These are phyloP conservation scores for Albula goreensis DNA, from an alignment of 2,113 vertebrate species.

Conservation along the genomic window DNA sequence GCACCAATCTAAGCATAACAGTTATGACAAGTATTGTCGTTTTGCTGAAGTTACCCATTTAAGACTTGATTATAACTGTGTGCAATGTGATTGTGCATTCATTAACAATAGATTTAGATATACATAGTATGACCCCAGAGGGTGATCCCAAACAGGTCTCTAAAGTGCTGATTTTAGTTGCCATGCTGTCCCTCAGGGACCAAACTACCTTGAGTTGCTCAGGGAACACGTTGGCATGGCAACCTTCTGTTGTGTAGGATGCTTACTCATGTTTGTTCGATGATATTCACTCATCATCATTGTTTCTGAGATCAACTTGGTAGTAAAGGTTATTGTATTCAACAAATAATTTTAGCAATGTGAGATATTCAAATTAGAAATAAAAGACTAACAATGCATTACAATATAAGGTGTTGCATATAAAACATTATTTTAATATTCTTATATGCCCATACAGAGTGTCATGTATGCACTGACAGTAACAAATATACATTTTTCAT, in stretches of 20 bases:
- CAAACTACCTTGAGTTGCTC: neutral
- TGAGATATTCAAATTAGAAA: neutral
- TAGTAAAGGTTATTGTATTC: neutral
- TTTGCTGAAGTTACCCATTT: neutral
- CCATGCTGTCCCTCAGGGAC: constrained; percentile 14
- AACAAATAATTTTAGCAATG: neutral
- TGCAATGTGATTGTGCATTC: no score
- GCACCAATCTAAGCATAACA: neutral
- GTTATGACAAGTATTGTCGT: neutral
- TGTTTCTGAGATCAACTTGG: neutral
- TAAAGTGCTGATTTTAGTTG: constrained; percentile 18
- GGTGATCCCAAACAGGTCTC: neutral
- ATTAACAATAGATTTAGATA: neutral
- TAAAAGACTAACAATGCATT: neutral
- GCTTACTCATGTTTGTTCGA: neutral
- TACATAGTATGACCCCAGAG: neutral
- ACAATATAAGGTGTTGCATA: neutral
- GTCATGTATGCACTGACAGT: neutral
- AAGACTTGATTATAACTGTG: no score
- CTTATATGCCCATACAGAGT: neutral
- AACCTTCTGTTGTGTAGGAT: constrained; percentile 1
- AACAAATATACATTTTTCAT: neutral
- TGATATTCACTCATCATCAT: neutral
- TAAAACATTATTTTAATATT: neutral
- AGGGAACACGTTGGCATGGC: constrained; percentile 14